Conservation (phyloP, 30 jellyfish, hydroid and myxozoan species). For the Cassiopea xamachana region DNA sequence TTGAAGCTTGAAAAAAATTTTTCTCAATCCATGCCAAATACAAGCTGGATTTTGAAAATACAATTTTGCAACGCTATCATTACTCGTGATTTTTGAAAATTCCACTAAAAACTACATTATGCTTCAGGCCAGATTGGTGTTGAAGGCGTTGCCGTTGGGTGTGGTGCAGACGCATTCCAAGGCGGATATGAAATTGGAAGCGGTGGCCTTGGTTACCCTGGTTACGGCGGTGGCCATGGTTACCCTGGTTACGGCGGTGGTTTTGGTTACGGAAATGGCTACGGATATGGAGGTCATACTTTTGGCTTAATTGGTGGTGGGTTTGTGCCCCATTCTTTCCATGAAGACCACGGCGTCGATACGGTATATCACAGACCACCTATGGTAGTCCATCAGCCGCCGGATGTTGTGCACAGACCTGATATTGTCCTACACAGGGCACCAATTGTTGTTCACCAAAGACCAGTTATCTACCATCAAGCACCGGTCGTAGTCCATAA, state of each 20-base stretch:
- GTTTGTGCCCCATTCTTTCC: slow-evolving; percentile 26
- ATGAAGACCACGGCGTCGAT: slow-evolving; percentile 58
- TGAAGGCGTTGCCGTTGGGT: slow-evolving; percentile 31
- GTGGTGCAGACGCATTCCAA: slow-evolving; percentile 7
- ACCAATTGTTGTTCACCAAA: slow-evolving; percentile 81
- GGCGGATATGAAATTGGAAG: slow-evolving; percentile 35
- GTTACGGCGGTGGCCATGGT: slow-evolving; percentile 37
- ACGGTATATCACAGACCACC: slow-evolving; percentile 83
- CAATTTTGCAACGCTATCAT: too few species aligned
- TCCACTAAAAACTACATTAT: too few species aligned
- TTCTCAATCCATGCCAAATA: too few species aligned
- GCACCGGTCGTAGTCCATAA: slow-evolving; percentile 88
- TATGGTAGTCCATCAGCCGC: slow-evolving; percentile 77
- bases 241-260: slow-evolving; percentile 25
- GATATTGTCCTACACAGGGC: slow-evolving; percentile 85
- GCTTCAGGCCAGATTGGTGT: slow-evolving; percentile 21
- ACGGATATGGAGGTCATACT: slow-evolving; percentile 16
- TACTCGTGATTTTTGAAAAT: too few species aligned
- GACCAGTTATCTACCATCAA: slow-evolving; percentile 86
- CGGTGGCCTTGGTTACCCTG: slow-evolving; percentile 40
- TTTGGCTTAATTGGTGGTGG: slow-evolving; percentile 32
- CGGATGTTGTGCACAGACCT: slow-evolving; percentile 82
- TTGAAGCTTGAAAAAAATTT: too few species aligned
- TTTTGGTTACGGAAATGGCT: slow-evolving; percentile 22
- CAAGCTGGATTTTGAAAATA: too few species aligned